Percentiles rank a stretch among this genome's conserved stretches.
Evolutionary conservation across 2,113 vertebrate species (phyloP).

Genomic region (Suricata suricatta): DNA sequence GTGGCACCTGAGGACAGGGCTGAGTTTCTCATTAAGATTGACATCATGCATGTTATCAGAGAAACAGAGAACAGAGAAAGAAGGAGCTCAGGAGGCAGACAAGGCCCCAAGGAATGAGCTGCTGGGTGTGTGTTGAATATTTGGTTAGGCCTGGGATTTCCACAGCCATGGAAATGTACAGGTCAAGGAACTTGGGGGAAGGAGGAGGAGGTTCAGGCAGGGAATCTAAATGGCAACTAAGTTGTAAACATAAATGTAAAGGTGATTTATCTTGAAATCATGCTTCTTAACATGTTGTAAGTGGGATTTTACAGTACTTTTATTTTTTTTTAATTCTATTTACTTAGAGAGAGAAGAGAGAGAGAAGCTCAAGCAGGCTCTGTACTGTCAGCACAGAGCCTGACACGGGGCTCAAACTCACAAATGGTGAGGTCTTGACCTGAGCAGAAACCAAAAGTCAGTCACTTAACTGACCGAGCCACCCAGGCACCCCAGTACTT

Average conservation of each 20-base stretch:
- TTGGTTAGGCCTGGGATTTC: background rate
- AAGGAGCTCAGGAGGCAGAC: background rate
- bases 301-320: background rate
- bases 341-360: no score
- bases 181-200: background rate
- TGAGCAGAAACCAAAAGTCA: no score
- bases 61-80: background rate
- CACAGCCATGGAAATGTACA: background rate
- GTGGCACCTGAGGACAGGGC: background rate
- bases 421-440: no score
- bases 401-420: no score
- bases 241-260: background rate
- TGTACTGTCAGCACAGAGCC: no score
- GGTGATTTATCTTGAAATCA: background rate
- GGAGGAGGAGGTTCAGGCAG: background rate
- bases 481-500: background rate
- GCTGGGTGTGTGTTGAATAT: background rate
- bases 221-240: background rate
- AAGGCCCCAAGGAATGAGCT: background rate
- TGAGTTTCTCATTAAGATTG: background rate
- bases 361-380: no score
- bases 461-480: no score
- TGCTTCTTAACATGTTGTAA: background rate
- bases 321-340: no score
- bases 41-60: background rate